Conservation (phyloP, 2,888 invertebrate species). For the Dysmachus trigonus region DNA sequence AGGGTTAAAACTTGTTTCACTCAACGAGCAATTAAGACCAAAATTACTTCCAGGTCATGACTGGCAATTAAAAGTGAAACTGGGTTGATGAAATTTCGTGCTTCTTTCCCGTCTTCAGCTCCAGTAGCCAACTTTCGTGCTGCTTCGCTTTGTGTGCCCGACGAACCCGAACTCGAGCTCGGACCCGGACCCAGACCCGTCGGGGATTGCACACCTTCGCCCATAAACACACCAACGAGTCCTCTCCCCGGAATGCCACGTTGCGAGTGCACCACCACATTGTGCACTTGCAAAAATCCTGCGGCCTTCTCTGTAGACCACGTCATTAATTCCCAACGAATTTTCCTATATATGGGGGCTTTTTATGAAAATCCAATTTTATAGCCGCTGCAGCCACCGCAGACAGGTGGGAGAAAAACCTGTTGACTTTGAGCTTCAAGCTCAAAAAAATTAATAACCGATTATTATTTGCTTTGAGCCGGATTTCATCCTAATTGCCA, state of each 20-base stretch:
- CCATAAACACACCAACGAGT: not conserved
- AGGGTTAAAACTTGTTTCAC: constrained; percentile 52
- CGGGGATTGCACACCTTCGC: not conserved
- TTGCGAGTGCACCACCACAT: not conserved
- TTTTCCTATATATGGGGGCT: not conserved
- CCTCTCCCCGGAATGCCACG: not conserved
- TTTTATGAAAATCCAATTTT: not conserved
- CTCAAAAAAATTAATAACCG: not conserved
- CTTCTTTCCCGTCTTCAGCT: not conserved
- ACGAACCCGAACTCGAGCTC: not conserved
- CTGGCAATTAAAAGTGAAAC: constrained; percentile 53
- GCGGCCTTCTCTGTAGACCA: not conserved
- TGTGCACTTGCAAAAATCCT: constrained; percentile 1
- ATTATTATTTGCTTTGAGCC: not conserved
- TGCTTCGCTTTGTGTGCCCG: not conserved
- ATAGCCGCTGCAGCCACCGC: not conserved
- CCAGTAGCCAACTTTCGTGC: constrained; percentile 17
- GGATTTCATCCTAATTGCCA: not conserved
- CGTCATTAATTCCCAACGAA: not conserved
- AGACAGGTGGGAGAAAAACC: not conserved
- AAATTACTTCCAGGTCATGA: constrained; percentile 53
- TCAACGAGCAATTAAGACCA: constrained; percentile 53
- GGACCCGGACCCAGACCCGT: not conserved
- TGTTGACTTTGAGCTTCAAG: not conserved
- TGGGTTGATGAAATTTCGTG: constrained; percentile 42